phyloP scores from a whole-genome alignment of 2,888 invertebrate species.

The Metalampra italica region DNA sequence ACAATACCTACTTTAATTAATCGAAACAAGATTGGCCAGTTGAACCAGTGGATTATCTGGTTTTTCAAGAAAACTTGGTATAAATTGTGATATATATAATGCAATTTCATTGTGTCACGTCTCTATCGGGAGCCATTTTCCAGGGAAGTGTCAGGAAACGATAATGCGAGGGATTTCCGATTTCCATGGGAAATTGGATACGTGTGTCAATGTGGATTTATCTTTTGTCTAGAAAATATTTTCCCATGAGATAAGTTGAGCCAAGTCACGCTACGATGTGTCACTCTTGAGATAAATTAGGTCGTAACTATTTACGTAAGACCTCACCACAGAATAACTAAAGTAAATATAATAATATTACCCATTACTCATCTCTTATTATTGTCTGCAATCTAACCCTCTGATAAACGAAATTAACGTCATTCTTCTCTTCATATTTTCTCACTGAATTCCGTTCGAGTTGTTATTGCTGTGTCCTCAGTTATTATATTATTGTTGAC shows the following conservation, averaged over 20 bases:
- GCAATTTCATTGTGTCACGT: slow-evolving; percentile 50
- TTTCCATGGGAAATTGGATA: slow-evolving; percentile 48
- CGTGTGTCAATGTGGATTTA: slow-evolving; percentile 37
- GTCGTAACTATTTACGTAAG: not conserved
- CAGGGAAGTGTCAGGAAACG: slow-evolving; percentile 58
- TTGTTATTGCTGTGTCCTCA: too few relatives aligned
- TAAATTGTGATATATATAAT: slow-evolving; percentile 44
- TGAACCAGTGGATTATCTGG: slow-evolving; percentile 50
- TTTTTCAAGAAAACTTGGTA: slow-evolving; percentile 55
- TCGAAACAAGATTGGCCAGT: slow-evolving; percentile 55
- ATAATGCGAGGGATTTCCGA: slow-evolving; percentile 69
- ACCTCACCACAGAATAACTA: not conserved
- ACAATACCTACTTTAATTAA: slow-evolving; percentile 6
- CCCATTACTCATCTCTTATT: too few relatives aligned
- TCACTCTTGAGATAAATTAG: slow-evolving; percentile 13
- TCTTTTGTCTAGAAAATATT: slow-evolving; percentile 53
- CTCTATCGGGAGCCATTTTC: slow-evolving; percentile 44
- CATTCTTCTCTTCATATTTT: too few relatives aligned
- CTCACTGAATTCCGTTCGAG: too few relatives aligned
- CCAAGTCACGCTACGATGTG: slow-evolving; percentile 40
- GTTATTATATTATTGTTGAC: too few relatives aligned
- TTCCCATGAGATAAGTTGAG: slow-evolving; percentile 54
- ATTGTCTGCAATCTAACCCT: too few relatives aligned
- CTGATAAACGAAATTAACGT: too few relatives aligned
- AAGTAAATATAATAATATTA: not conserved